Base-by-base conservation (phyloP, 1,140 invertebrate species). In the Bursaphelenchus mucronatus region DNA sequence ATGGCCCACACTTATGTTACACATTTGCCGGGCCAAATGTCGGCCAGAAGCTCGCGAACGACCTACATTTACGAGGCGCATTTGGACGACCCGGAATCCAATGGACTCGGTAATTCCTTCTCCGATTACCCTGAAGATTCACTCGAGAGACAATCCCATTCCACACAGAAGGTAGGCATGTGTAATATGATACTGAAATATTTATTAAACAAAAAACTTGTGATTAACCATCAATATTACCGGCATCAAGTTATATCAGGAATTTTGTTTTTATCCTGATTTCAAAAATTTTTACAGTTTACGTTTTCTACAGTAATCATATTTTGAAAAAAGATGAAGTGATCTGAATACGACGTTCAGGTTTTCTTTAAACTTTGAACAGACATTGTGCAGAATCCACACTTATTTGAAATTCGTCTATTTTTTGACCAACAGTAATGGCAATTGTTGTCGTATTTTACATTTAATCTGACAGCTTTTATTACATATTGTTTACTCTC, bases 1-100 rank as follows among this genome's bases (percentile, higher is more conserved):
- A 79, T 79, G 77, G 73, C 78, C 19, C 67, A 79, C 19, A 79
- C 76, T 11, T 79, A 79, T 61, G 57, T 79, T 15, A 79, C 77
- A 13, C 71, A 81, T 57, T 53, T 75, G 21, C 47, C 76, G 40
- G 76, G 68, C n/a, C 67, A 67, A 19, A 56, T 69, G 19, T 75
- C 74, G 53, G 77, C 77, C 21, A 57, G 77, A 41, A 70, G 73
- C 19, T 73, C 67, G 13, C 74, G 75, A 17, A 79, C 81, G 46
- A 65, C 76, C 5, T 79, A 79, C 56, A 75, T 67, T 17, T 79
- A 79, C 55, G 77, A 79, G 55, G 66, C 76, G n/a, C 74, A 79
- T 40, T 63, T 81, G 50, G 77, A 79, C 55, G 67, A 76, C 53
- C 75, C 71, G 6, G 62, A 70, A 19, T 66, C 47, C 15, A 70